A percentile compares a stretch with the other conserved stretches of the same genome.
phyloP scores from a whole-genome alignment of 2,113 vertebrate species.

The Varanus salvator region DNA sequence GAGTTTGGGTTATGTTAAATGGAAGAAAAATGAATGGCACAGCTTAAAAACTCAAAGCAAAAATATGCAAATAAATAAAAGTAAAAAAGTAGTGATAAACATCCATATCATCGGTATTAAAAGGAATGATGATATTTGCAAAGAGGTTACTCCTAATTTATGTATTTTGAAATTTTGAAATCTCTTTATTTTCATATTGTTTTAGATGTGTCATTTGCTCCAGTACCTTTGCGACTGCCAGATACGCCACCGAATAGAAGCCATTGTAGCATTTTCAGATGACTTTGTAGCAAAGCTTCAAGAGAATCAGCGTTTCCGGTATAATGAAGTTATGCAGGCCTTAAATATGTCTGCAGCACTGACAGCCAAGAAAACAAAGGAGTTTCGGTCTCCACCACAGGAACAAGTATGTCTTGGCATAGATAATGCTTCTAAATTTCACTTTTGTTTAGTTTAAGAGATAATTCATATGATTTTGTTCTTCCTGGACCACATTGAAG shows the following conservation, averaged over 20 bases:
- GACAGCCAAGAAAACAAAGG: slow-evolving; percentile 95
- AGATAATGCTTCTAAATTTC: neutral
- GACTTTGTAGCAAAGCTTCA: slow-evolving; percentile 95
- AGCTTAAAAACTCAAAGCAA: neutral
- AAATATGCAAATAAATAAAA: neutral
- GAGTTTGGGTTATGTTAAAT: neutral
- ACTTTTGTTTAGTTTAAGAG: neutral
- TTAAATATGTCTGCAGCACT: slow-evolving; percentile 97
- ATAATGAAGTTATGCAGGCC: slow-evolving; percentile 98
- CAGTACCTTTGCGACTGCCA: slow-evolving; percentile 97
- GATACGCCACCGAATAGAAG: slow-evolving; percentile 94
- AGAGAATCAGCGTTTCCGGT: slow-evolving; percentile 94
- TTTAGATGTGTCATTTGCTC: slow-evolving; percentile 94
- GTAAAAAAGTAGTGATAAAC: neutral
- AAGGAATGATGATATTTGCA: neutral
- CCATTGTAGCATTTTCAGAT: slow-evolving; percentile 95
- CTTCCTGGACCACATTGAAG: neutral
- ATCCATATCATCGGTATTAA: neutral
- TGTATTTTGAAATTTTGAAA: neutral
- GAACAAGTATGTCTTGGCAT: slow-evolving; percentile 85
- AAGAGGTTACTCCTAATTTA: neutral
- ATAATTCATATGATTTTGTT: neutral
- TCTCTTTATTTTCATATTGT: neutral
- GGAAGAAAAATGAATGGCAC: too few relatives aligned
- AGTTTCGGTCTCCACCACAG: slow-evolving; percentile 95